Conservation (phyloP, 92 coral and sea anemone species). For the Phymanthus crucifer region DNA sequence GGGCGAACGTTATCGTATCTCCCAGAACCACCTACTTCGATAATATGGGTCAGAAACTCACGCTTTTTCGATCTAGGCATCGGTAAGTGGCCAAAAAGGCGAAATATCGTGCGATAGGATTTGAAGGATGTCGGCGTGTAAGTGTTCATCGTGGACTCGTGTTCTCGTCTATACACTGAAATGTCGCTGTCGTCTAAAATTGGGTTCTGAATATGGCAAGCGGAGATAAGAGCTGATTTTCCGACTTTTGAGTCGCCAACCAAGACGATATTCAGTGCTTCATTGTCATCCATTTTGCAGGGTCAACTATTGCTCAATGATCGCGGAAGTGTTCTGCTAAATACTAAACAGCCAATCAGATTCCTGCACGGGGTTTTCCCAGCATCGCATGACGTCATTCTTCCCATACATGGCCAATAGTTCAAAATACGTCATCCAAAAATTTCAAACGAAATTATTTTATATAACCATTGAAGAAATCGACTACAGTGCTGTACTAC, state of each 20-base stretch:
- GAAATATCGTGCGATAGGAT: not conserved
- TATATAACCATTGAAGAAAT: too few relatives aligned
- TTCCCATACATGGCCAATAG: too few relatives aligned
- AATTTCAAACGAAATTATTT: too few relatives aligned
- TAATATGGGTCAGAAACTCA: constrained; percentile 1
- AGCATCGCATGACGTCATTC: not conserved
- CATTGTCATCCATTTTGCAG: not conserved
- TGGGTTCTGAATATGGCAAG: constrained; percentile 49
- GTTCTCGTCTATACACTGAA: constrained; percentile 21
- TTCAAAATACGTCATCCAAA: too few relatives aligned
- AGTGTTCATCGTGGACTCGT: constrained; percentile 26
- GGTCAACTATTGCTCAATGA: not conserved
- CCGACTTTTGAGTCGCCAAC: constrained; percentile 78
- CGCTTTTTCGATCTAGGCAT: not conserved
- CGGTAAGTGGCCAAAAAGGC: not conserved
- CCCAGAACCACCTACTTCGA: constrained; percentile 70
- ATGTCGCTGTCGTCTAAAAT: constrained; percentile 39
- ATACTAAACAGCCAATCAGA: constrained; percentile 41
- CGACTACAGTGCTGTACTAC: too few relatives aligned
- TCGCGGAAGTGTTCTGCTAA: not conserved
- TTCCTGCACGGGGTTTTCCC: not conserved
- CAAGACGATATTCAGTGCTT: constrained; percentile 61
- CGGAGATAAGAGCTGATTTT: constrained; percentile 65
- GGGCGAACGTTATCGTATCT: constrained; percentile 59
- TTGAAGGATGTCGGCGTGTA: not conserved